These are phyloP conservation scores for Muscicapa adusta DNA, from an alignment of 2,113 vertebrate species.

Conservation along the genomic window DNA sequence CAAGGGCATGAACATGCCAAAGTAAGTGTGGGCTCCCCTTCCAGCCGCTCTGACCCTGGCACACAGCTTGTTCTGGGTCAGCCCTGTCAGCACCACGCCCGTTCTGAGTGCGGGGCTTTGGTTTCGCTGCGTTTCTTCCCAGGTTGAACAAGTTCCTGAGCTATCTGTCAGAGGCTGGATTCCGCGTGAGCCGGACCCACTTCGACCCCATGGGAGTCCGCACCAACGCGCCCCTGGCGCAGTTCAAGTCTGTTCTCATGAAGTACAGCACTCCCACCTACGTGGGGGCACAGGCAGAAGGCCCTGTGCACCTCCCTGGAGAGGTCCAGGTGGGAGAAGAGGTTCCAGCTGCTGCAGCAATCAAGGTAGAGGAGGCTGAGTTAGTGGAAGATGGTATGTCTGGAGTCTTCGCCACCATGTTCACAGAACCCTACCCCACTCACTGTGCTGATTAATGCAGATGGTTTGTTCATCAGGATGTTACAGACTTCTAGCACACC, in stretches of 20 bases:
- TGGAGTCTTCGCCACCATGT: accelerated
- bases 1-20: slow-evolving; percentile 96
- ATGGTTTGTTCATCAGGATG: background rate
- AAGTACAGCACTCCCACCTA: slow-evolving; percentile 90
- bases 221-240: slow-evolving; percentile 84
- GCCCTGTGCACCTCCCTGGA: slow-evolving; percentile 28
- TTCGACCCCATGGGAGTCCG: slow-evolving; percentile 95
- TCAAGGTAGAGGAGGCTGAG: background rate
- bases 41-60: background rate
- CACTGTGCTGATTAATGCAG: background rate
- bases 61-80: background rate
- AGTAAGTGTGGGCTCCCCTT: slow-evolving; percentile 64
- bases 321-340: slow-evolving; percentile 29
- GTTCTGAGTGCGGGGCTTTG: background rate
- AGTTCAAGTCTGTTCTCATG: slow-evolving; percentile 87
- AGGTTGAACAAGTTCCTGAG: slow-evolving; percentile 94
- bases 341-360: background rate
- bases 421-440: background rate
- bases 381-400: background rate
- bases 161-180: slow-evolving; percentile 89
- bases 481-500: background rate
- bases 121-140: background rate
- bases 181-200: slow-evolving; percentile 92
- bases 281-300: slow-evolving; percentile 60
- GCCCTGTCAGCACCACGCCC: background rate